Evolutionary conservation across 1,140 invertebrate species (phyloP).

Genomic region (Plectus sambesii): DNA sequence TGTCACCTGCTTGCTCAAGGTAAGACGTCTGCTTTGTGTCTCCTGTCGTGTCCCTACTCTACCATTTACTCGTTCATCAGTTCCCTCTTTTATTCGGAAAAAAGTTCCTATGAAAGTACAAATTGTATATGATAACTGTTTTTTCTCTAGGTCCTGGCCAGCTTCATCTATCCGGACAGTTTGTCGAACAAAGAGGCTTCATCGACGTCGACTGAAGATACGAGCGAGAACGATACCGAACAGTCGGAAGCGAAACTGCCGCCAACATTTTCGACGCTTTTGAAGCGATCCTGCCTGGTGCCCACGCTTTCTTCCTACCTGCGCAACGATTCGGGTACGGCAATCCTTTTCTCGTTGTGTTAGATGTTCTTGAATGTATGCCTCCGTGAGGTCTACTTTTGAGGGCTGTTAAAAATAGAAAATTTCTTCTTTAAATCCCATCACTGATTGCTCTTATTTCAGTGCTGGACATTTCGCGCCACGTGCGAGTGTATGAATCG

Average conservation of each 20-base stretch:
- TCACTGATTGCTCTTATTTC: slow-evolving; percentile 19
- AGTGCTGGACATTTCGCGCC: slow-evolving; percentile 82
- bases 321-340: slow-evolving; percentile 71
- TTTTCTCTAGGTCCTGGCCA: too few species aligned
- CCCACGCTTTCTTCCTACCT: slow-evolving; percentile 78
- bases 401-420: too few species aligned
- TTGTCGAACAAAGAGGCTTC: slow-evolving; percentile 39
- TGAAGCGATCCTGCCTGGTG: slow-evolving; percentile 69
- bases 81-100: neutral
- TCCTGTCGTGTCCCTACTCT: slow-evolving; percentile 3
- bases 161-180: slow-evolving; percentile 68
- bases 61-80: slow-evolving; percentile 13
- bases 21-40: slow-evolving; percentile 29
- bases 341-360: too few species aligned
- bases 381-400: slow-evolving; percentile 5
- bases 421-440: too few species aligned
- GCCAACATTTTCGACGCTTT: slow-evolving; percentile 61
- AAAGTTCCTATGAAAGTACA: slow-evolving; percentile 1
- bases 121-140: too few species aligned
- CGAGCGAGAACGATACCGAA: slow-evolving; percentile 16
- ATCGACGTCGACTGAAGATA: slow-evolving; percentile 27
- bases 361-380: neutral
- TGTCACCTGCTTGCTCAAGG: slow-evolving; percentile 67
- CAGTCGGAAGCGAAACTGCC: too few species aligned
- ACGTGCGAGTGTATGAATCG: slow-evolving; percentile 76